A percentile compares a stretch with the other conserved stretches of the same genome.
Conservation (phyloP, 2,888 invertebrate species). For the Cosmorhoe ocellata region DNA sequence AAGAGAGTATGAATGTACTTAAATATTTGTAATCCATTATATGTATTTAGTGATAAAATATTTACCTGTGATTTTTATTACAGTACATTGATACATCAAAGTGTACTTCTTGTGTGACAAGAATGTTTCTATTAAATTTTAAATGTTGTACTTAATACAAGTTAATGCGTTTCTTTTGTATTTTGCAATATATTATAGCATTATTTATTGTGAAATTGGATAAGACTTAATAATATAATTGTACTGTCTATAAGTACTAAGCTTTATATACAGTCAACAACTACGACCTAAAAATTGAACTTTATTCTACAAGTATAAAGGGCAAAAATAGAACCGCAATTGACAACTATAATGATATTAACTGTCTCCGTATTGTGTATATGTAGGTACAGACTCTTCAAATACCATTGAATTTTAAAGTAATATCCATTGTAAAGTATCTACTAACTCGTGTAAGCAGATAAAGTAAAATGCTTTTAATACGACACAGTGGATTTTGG, state of each 20-base stretch:
- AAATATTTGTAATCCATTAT: slow-evolving; percentile 40
- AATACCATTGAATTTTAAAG: too few species aligned
- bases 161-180: slow-evolving; percentile 37
- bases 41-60: slow-evolving; percentile 66
- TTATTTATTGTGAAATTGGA: slow-evolving; percentile 42
- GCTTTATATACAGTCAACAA: slow-evolving; percentile 17
- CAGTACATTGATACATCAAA: slow-evolving; percentile 44
- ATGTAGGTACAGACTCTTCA: too few species aligned
- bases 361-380: neutral
- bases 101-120: slow-evolving; percentile 73
- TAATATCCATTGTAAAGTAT: too few species aligned
- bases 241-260: slow-evolving; percentile 36
- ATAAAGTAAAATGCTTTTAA: neutral
- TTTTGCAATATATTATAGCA: slow-evolving; percentile 37
- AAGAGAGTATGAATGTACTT: slow-evolving; percentile 44
- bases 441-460: too few species aligned
- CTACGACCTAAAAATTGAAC: slow-evolving; percentile 11
- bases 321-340: slow-evolving; percentile 2
- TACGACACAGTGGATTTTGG: neutral
- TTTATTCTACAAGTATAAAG: slow-evolving; percentile 13
- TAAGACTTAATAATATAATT: slow-evolving; percentile 47
- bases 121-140: slow-evolving; percentile 49
- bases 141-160: slow-evolving; percentile 47
- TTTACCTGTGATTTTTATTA: slow-evolving; percentile 74
- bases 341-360: neutral